Evolutionary conservation across 1,140 invertebrate genomes (phyloP), one percentile per base, ranked within the genome.

Genomic region (Vollenhovia emeryi): DNA sequence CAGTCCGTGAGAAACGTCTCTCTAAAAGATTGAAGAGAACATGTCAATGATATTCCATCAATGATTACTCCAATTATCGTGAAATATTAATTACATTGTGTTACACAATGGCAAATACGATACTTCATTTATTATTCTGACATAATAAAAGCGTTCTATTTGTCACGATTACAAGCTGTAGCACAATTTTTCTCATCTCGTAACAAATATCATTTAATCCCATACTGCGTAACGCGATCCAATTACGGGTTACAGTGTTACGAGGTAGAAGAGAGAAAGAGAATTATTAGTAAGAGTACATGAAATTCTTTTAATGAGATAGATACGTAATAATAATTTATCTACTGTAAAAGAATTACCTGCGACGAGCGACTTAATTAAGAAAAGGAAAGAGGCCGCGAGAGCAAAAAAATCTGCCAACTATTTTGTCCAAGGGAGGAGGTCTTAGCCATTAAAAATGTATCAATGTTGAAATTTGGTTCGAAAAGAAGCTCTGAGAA

Each of bases 81-180:
- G 5, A 52, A 79, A 40, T 30, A 30, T 60, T 43, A 43, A 45
- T 62, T 76, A 43, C 3, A 64, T 55, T 18, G 4, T 50, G 30
- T 78, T 78, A 52, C 15, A 2, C 8, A 50, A 79, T 66, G 52
- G 64, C 2, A 64, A 36, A 36, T 27, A 52, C 3, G 33, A 66
- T 24, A 11, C 5, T 75, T 43, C 27, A 66, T 79, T 66, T 40
- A n/a, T 68, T 79, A 79, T 52, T 50, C 27, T 50, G 11, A 36
- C 5, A 24, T 18, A 30, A 76, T 64, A 52, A 40, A 79, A 66
- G 11, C 6, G 8, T 50, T 7, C 9, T 68, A 18, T 24, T 66
- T 50, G 8, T 64, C 27, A 66, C 0, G 6, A 79, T n/a, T 13
- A 36, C n/a, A 36, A 78, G 8, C 0, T 50, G 9, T 18, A 21